A percentile compares a stretch with the other conserved stretches of the same genome.
Conservation (phyloP, 2,797 vertebrate genomes). For the Sebastolobus alascanus region DNA sequence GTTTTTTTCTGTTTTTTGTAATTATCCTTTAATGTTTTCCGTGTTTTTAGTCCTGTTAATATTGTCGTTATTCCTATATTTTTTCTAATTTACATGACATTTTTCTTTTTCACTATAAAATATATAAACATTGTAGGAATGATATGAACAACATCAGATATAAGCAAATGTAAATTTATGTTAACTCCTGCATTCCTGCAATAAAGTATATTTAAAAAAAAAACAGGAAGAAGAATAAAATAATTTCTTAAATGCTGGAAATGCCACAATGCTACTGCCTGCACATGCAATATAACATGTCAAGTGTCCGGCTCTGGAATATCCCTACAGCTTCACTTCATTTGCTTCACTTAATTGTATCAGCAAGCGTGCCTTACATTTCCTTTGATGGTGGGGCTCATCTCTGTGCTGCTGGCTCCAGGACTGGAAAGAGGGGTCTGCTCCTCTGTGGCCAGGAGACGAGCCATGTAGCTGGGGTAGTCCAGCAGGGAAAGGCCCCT, state of each 20-base stretch:
- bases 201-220: too few species aligned
- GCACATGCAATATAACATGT: background rate
- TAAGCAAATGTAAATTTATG: too few species aligned
- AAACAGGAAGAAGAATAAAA: background rate
- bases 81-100: too few species aligned
- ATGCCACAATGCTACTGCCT: background rate
- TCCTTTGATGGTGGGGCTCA: conserved; percentile 81
- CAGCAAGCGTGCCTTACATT: conserved; percentile 54
- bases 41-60: too few species aligned
- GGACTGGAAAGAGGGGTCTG: conserved; percentile 78
- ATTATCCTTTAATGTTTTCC: too few species aligned
- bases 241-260: background rate
- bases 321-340: background rate
- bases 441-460: conserved; percentile 73
- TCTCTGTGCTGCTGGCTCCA: conserved; percentile 69
- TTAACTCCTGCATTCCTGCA: too few species aligned
- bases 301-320: background rate
- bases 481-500: conserved; percentile 82
- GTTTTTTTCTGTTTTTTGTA: too few species aligned
- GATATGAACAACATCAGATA: too few species aligned
- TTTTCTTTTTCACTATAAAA: too few species aligned
- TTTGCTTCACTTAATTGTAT: conserved; percentile 12
- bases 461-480: conserved; percentile 89
- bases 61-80: too few species aligned
- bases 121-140: background rate